Evolutionary conservation across 2,888 invertebrate genomes (phyloP).

Genomic region (Crossocerus cetratus): DNA sequence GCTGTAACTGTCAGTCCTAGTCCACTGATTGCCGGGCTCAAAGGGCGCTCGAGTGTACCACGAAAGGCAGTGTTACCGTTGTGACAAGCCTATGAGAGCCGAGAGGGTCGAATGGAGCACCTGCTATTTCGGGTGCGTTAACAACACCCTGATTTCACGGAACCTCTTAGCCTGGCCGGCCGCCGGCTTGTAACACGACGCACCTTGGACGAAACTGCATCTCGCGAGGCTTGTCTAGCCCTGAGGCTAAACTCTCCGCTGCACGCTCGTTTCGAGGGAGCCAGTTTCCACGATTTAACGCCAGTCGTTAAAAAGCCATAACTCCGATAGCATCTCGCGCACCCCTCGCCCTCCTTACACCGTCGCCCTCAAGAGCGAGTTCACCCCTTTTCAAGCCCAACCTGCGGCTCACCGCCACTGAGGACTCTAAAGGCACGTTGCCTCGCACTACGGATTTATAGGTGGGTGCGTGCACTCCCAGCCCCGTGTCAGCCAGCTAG

Average conservation of each 20-base stretch:
- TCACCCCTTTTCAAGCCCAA: not conserved
- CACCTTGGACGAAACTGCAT: not conserved
- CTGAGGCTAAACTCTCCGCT: not conserved
- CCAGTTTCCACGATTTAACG: constrained; percentile 46
- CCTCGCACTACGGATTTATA: not conserved
- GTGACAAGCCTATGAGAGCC: too few relatives aligned
- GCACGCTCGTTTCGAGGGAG: constrained; percentile 12
- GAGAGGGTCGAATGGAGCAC: too few relatives aligned
- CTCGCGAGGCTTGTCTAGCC: not conserved
- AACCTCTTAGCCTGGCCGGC: not conserved
- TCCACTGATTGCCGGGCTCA: too few relatives aligned
- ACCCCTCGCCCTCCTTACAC: too few relatives aligned
- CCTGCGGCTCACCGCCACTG: not conserved
- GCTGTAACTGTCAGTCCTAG: not conserved
- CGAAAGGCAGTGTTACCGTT: too few relatives aligned
- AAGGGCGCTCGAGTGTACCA: too few relatives aligned
- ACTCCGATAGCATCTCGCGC: constrained; percentile 37
- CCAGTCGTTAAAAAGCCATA: constrained; percentile 58
- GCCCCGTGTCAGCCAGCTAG: not conserved
- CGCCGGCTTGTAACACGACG: not conserved
- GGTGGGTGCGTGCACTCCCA: constrained; percentile 7
- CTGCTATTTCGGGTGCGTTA: not conserved
- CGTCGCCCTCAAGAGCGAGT: not conserved
- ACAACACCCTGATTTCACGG: constrained; percentile 1
- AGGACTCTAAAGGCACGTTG: not conserved